Percentiles rank a stretch among this genome's conserved stretches.
Conservation (phyloP, 2,888 invertebrate genomes). For the Acrocyrtus sp. region DNA sequence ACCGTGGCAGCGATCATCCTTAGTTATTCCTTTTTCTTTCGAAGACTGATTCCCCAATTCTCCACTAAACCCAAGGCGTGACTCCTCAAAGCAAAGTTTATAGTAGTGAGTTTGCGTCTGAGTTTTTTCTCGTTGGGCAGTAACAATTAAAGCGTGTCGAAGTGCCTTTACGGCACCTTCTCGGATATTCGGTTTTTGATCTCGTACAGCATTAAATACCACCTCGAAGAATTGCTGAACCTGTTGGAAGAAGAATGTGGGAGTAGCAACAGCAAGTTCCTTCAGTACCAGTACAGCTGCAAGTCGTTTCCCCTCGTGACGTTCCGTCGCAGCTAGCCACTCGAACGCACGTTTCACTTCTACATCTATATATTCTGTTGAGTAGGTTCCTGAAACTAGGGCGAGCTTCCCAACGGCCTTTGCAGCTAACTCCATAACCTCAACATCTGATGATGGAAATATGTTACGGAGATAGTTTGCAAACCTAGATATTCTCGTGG, state of each 20-base stretch:
- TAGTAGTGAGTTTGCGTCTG: conserved; percentile 81
- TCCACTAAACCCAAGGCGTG: conserved; percentile 82
- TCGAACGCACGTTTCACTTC: conserved; percentile 96
- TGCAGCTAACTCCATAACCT: conserved; percentile 95
- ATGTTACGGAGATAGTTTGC: conserved; percentile 92
- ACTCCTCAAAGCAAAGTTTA: conserved; percentile 92
- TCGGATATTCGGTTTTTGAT: conserved; percentile 89
- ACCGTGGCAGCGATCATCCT: conserved; percentile 93
- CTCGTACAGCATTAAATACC: conserved; percentile 90
- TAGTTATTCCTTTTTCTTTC: conserved; percentile 81
- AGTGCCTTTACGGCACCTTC: conserved; percentile 94
- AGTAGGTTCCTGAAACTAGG: conserved; percentile 89
- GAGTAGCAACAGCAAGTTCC: conserved; percentile 94
- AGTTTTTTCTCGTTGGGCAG: conserved; percentile 94
- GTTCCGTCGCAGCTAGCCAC: conserved; percentile 85
- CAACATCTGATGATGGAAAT: conserved; percentile 88
- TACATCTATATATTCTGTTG: conserved; percentile 97
- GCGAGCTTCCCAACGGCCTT: conserved; percentile 95
- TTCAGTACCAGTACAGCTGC: conserved; percentile 92
- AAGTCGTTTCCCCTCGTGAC: conserved; percentile 90
- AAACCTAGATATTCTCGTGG: conserved; percentile 89
- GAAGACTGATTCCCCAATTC: conserved; percentile 76
- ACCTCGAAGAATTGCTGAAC: conserved; percentile 93
- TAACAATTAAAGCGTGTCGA: conserved; percentile 93
- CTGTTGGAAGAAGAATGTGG: conserved; percentile 97